Percentiles rank a stretch among this genome's conserved stretches.
Evolutionary conservation across 2,888 invertebrate species (phyloP).

Genomic region (Xanthostigma xanthostigma): DNA sequence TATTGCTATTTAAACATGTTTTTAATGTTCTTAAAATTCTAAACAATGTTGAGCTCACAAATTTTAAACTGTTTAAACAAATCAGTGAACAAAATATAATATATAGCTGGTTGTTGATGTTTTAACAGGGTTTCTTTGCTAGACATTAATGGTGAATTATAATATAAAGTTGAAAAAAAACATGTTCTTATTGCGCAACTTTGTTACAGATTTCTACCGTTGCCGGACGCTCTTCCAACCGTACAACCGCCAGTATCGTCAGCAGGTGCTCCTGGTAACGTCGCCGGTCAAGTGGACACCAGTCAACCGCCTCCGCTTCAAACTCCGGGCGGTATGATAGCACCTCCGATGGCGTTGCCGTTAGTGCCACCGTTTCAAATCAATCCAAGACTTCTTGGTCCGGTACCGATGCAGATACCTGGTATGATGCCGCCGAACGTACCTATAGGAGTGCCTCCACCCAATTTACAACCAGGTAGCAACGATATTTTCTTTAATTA

Average conservation of each 20-base stretch:
- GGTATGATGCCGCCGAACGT: conserved; percentile 36
- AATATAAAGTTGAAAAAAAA: no score
- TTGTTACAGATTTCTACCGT: conserved; percentile 14
- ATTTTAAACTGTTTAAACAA: no score
- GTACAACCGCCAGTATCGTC: conserved; percentile 4
- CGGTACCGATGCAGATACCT: conserved; percentile 27
- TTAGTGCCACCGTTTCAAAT: conserved; percentile 28
- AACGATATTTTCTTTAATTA: conserved; percentile 19
- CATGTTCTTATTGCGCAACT: background rate
- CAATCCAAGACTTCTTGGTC: conserved; percentile 25
- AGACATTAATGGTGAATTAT: no score
- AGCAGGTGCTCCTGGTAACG: conserved; percentile 1
- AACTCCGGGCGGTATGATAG: conserved; percentile 20
- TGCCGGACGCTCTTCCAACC: conserved; percentile 15
- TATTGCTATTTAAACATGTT: no score
- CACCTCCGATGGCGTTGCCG: conserved; percentile 30
- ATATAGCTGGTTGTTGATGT: no score
- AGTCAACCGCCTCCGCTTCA: conserved; percentile 42
- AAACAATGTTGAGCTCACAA: no score
- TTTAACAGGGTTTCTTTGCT: no score
- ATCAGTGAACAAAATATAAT: no score
- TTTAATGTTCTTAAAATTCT: no score
- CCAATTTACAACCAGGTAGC: conserved; percentile 29
- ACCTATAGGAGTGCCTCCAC: conserved; percentile 39
- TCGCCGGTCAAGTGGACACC: conserved; percentile 32